Percentiles rank a stretch among this genome's conserved stretches.
These are phyloP conservation scores for Cerastis rubricosa DNA, from an alignment of 2,888 invertebrate species.

Conservation along the genomic window DNA sequence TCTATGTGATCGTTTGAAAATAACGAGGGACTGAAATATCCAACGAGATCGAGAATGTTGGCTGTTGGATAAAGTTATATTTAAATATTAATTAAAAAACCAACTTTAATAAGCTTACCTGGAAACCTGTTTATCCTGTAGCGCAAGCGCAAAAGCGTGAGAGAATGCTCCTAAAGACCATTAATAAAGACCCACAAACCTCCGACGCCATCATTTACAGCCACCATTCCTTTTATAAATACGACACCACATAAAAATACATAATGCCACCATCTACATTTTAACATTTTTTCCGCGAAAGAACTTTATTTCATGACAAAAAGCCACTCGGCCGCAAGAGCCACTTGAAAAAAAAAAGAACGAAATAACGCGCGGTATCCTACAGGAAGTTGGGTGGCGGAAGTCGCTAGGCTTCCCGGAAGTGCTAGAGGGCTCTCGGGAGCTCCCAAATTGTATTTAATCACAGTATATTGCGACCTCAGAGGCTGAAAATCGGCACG, in stretches of 20 bases:
- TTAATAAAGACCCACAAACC: constrained; percentile 36
- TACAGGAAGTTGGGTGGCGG: constrained; percentile 86
- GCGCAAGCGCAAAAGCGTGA: constrained; percentile 26
- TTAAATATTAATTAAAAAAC: constrained; percentile 40
- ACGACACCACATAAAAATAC: constrained; percentile 61
- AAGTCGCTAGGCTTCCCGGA: constrained; percentile 89
- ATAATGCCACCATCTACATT: constrained; percentile 64
- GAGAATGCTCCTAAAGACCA: constrained; percentile 25
- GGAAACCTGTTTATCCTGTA: constrained; percentile 39
- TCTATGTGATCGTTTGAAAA: constrained; percentile 46
- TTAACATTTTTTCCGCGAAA: constrained; percentile 73
- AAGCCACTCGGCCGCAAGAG: constrained; percentile 79
- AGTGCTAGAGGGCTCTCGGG: constrained; percentile 85
- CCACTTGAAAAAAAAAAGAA: constrained; percentile 85
- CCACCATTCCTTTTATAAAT: constrained; percentile 53
- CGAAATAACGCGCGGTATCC: constrained; percentile 85
- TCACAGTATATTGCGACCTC: constrained; percentile 79
- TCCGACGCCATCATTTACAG: constrained; percentile 43
- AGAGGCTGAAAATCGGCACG: constrained; percentile 71
- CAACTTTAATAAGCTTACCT: constrained; percentile 27
- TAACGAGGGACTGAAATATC: constrained; percentile 1
- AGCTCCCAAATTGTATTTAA: constrained; percentile 87
- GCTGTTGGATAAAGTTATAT: background rate
- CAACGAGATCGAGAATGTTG: background rate
- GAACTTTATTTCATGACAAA: constrained; percentile 78